A percentile compares a stretch with the other conserved stretches of the same genome.
Evolutionary conservation across 1,140 invertebrate genomes (phyloP).

Genomic region (Lineus longissimus): DNA sequence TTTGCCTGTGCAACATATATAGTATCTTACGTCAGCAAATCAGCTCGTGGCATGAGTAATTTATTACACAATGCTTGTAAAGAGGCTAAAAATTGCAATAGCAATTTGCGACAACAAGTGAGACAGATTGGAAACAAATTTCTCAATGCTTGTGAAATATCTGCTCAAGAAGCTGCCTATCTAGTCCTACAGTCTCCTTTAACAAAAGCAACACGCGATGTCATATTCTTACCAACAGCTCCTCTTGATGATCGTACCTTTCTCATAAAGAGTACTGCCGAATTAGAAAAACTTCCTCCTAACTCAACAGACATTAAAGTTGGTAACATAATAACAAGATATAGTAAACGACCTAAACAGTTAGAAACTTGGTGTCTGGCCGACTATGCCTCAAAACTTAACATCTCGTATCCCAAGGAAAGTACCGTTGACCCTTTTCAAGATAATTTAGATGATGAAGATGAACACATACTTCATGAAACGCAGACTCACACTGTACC

Average conservation of each 20-base stretch:
- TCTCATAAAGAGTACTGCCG: neutral
- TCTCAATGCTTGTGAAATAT: conserved; percentile 17
- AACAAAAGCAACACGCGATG: neutral
- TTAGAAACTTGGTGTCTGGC: neutral
- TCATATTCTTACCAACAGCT: neutral
- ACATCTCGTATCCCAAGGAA: neutral
- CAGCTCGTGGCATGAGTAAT: conserved; percentile 12
- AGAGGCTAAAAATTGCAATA: conserved; percentile 18
- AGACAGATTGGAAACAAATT: conserved; percentile 15
- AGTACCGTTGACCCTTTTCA: neutral
- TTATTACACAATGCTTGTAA: conserved; percentile 11
- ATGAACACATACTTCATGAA: neutral
- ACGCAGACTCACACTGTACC: too few relatives aligned
- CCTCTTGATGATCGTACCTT: neutral
- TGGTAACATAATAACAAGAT: neutral
- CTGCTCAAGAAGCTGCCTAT: conserved; percentile 19
- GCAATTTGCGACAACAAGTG: conserved; percentile 5
- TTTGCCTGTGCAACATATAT: conserved; percentile 18
- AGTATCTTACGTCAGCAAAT: conserved; percentile 16
- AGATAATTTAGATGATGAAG: neutral
- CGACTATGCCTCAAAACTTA: neutral
- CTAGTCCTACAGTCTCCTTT: conserved; percentile 7
- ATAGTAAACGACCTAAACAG: neutral
- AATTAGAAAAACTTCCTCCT: neutral
- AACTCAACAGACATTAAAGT: neutral